phyloP scores from a whole-genome alignment of 1,140 invertebrate species.

The Orius insidiosus region DNA sequence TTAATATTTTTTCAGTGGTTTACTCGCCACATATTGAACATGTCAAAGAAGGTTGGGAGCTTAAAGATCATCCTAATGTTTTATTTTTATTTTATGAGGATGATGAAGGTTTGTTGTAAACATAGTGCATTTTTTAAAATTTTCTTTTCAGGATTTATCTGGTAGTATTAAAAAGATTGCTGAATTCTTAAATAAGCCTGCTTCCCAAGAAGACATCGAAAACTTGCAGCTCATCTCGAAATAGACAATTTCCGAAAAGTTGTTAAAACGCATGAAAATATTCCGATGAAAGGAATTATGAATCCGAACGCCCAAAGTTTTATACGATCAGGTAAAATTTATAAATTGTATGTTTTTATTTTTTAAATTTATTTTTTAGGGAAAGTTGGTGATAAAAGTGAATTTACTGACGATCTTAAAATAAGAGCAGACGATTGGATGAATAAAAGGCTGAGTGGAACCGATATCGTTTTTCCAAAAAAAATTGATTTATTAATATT shows the following conservation, averaged over 20 bases:
- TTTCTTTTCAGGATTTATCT: slow-evolving; percentile 33
- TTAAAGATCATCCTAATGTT: slow-evolving; percentile 44
- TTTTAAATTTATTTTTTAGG: too few relatives aligned
- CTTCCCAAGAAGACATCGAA: slow-evolving; percentile 32
- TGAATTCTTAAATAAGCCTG: slow-evolving; percentile 41
- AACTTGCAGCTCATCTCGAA: slow-evolving; percentile 38
- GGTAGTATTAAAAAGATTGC: slow-evolving; percentile 46
- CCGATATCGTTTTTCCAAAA: not conserved
- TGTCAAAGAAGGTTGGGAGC: slow-evolving; percentile 51
- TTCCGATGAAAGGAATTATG: slow-evolving; percentile 6
- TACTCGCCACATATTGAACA: slow-evolving; percentile 60
- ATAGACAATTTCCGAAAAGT: slow-evolving; percentile 23
- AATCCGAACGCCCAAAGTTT: slow-evolving; percentile 19
- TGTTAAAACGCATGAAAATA: slow-evolving; percentile 13
- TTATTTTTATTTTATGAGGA: slow-evolving; percentile 69
- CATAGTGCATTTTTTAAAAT: not conserved
- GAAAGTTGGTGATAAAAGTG: slow-evolving; percentile 13
- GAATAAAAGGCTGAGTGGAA: slow-evolving; percentile 14
- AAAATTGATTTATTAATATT: too few relatives aligned
- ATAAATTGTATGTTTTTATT: not conserved
- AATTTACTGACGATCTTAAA: slow-evolving; percentile 18
- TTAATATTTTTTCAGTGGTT: slow-evolving; percentile 24
- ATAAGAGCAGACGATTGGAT: slow-evolving; percentile 19
- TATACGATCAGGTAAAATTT: slow-evolving; percentile 18
- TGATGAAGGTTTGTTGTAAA: slow-evolving; percentile 25